phyloP scores from a whole-genome alignment of 2,888 invertebrate species.

The Apocheima hispidaria region DNA sequence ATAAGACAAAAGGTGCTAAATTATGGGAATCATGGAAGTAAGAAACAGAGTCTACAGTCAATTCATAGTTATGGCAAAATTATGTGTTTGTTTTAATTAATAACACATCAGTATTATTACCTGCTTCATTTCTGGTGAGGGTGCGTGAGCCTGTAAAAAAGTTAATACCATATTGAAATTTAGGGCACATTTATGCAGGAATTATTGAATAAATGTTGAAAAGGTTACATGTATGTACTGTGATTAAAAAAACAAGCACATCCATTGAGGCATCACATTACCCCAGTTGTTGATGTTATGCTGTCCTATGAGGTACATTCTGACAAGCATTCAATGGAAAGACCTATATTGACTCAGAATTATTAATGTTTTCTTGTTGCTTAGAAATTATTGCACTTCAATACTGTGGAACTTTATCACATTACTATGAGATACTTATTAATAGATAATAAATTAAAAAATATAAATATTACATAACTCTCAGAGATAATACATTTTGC shows the following conservation, averaged over 20 bases:
- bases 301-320: conserved; percentile 8
- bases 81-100: conserved; percentile 16
- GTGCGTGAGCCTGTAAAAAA: conserved; percentile 80
- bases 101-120: conserved; percentile 61
- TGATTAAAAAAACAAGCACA: conserved; percentile 22
- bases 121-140: conserved; percentile 86
- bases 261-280: conserved; percentile 31
- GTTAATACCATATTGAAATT: conserved; percentile 21
- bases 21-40: background rate
- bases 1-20: background rate
- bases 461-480: conserved; percentile 6
- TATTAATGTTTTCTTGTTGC: background rate
- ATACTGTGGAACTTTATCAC: background rate
- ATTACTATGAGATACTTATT: background rate
- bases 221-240: conserved; percentile 16
- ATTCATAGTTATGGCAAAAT: background rate
- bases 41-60: background rate
- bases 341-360: background rate
- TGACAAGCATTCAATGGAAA: conserved; percentile 15
- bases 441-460: conserved; percentile 3
- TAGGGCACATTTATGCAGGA: background rate
- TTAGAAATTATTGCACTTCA: background rate
- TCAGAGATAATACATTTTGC: conserved; percentile 1
- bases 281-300: conserved; percentile 28
- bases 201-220: background rate